Percentiles rank a stretch among this genome's conserved stretches.
Evolutionary conservation across 2,113 vertebrate species (phyloP).

Genomic region (Nicator chloris): DNA sequence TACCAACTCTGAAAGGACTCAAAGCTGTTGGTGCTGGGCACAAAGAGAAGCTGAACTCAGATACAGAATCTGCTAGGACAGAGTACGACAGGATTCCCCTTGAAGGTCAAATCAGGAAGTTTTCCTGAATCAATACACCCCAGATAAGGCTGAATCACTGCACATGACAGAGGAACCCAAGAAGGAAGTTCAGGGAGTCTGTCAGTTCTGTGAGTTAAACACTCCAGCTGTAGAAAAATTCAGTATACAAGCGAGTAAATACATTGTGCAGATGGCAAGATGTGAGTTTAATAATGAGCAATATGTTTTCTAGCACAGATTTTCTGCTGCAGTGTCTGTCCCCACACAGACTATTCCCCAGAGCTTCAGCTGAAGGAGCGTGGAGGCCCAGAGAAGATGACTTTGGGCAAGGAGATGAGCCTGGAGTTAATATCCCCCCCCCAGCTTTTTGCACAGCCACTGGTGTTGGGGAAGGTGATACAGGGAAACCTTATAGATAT

Average conservation of each 20-base stretch:
- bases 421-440: background rate
- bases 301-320: rapidly evolving
- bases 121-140: background rate
- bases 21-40: background rate
- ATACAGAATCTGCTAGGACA: background rate
- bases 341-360: background rate
- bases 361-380: background rate
- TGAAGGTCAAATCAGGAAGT: background rate
- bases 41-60: background rate
- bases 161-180: background rate
- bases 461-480: no score
- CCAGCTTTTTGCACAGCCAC: background rate
- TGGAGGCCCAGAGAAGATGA: background rate
- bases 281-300: background rate
- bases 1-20: background rate
- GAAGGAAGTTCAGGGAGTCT: background rate
- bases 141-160: background rate
- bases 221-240: background rate
- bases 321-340: background rate
- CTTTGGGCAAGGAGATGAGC: background rate
- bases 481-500: no score
- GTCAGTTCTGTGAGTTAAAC: background rate
- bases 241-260: background rate
- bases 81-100: background rate
- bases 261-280: background rate